phyloP scores from a whole-genome alignment of 1,140 invertebrate genomes.

The Leptinotarsa lineolata region DNA sequence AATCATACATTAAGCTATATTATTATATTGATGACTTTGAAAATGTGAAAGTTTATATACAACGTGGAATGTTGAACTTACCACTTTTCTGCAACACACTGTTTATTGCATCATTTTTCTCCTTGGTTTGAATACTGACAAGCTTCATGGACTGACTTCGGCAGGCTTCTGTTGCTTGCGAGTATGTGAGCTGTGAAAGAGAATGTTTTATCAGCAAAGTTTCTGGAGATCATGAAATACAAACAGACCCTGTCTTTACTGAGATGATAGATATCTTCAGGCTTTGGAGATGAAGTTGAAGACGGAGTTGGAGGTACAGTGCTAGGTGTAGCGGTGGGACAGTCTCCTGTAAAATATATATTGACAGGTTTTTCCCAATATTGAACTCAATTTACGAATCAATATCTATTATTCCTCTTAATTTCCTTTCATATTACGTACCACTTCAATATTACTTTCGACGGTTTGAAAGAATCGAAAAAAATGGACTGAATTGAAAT shows the following conservation, averaged over 20 bases:
- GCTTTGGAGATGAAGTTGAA: neutral
- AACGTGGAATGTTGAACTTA: neutral
- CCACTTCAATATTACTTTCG: too few species aligned
- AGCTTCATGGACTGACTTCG: neutral
- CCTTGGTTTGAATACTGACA: conserved; percentile 1
- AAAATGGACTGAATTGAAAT: too few species aligned
- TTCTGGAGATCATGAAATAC: too few species aligned
- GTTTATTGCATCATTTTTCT: neutral
- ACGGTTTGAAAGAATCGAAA: too few species aligned
- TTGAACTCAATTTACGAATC: too few species aligned
- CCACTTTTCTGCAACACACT: neutral
- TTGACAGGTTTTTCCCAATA: neutral
- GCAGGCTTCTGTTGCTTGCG: neutral
- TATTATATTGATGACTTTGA: too few species aligned
- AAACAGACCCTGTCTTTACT: neutral
- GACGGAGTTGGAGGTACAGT: neutral
- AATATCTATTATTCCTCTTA: too few species aligned
- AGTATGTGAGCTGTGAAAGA: neutral
- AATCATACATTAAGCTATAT: too few species aligned
- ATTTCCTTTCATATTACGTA: too few species aligned
- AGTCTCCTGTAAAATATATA: neutral
- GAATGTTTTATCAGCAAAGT: neutral
- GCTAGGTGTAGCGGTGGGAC: neutral
- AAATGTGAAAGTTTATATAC: too few species aligned
- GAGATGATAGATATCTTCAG: neutral